Percentiles rank a stretch among this genome's conserved stretches.
Evolutionary conservation across 2,888 invertebrate genomes (phyloP).

Genomic region (Amblyjoppa fuscipennis): DNA sequence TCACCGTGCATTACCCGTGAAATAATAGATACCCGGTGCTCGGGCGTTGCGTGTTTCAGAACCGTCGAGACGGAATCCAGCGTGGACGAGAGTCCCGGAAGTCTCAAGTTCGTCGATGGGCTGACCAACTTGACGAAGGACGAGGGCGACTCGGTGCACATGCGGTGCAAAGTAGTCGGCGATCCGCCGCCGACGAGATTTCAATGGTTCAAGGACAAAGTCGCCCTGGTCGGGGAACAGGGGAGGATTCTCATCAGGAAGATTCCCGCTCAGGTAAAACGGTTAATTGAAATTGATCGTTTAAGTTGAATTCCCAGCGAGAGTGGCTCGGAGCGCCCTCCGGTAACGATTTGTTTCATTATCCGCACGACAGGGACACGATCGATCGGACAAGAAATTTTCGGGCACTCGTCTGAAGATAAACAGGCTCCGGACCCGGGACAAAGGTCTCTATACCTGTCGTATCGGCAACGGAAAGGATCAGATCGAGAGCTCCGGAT

Average conservation of each 20-base stretch:
- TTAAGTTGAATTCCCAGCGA: slow-evolving; percentile 33
- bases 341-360: not conserved
- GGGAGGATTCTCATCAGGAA: slow-evolving; percentile 85
- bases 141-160: slow-evolving; percentile 87
- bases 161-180: slow-evolving; percentile 89
- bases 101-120: slow-evolving; percentile 86
- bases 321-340: not conserved
- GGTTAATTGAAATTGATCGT: slow-evolving; percentile 44
- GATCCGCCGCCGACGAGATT: slow-evolving; percentile 87
- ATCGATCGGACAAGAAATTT: slow-evolving; percentile 78
- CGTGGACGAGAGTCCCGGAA: slow-evolving; percentile 81
- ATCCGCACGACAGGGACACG: slow-evolving; percentile 73
- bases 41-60: slow-evolving; percentile 58
- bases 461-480: slow-evolving; percentile 79
- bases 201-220: slow-evolving; percentile 89
- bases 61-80: slow-evolving; percentile 73
- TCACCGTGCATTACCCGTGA: not conserved
- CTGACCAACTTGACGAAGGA: slow-evolving; percentile 87
- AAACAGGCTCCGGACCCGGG: slow-evolving; percentile 76
- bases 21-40: not conserved
- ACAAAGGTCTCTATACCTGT: slow-evolving; percentile 80
- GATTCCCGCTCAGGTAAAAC: slow-evolving; percentile 78
- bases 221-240: slow-evolving; percentile 85
- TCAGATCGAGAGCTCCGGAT: slow-evolving; percentile 80
- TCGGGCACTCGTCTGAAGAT: slow-evolving; percentile 80